These are phyloP conservation scores for Ophonus ardosiacus DNA, from an alignment of 2,888 invertebrate genomes.

Conservation along the genomic window DNA sequence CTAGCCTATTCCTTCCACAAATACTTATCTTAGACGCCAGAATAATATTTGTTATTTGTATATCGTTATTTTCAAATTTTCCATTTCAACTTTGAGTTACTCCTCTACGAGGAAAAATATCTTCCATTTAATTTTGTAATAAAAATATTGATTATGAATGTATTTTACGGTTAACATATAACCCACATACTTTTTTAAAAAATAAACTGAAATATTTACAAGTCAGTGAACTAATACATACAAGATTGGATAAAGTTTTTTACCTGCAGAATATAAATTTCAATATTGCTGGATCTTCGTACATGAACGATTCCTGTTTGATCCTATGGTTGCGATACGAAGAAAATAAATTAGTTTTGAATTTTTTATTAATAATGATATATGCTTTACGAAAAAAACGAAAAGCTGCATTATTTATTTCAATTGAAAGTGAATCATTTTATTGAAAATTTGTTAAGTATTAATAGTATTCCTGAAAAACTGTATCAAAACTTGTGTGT, in stretches of 20 bases:
- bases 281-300: neutral
- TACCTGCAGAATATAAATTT: conserved; percentile 12
- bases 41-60: neutral
- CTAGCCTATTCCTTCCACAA: neutral
- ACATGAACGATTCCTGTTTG: neutral
- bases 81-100: neutral
- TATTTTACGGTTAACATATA: neutral
- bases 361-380: neutral
- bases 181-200: neutral
- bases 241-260: conserved; percentile 3
- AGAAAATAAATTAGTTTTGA: neutral
- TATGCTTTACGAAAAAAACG: no score
- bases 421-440: no score
- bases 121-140: conserved; percentile 4
- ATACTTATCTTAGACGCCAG: neutral
- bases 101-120: neutral
- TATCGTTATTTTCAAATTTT: conserved; percentile 8
- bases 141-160: neutral
- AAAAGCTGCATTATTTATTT: no score
- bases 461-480: no score
- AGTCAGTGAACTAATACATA: neutral
- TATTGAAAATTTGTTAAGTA: no score
- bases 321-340: neutral
- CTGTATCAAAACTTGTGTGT: no score
- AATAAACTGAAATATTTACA: neutral